phyloP scores from a whole-genome alignment of 1,140 invertebrate species.

The Macrocentrus cingulum region DNA sequence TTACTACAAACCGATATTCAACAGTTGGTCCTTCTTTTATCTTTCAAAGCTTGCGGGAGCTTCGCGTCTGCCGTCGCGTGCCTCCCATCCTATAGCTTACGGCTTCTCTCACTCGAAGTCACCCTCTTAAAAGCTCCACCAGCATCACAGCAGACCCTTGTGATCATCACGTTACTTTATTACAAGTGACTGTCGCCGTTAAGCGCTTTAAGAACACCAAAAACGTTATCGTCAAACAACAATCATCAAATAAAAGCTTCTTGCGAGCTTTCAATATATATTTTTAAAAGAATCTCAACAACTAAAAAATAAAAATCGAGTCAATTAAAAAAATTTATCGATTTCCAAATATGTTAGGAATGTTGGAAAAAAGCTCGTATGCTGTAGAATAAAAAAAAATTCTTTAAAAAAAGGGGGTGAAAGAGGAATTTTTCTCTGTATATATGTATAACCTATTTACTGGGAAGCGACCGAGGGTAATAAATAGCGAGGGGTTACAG shows the following conservation, averaged over 20 bases:
- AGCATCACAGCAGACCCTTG: not conserved
- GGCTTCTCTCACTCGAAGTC: constrained; percentile 10
- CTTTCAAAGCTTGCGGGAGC: constrained; percentile 42
- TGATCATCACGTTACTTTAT: constrained; percentile 1
- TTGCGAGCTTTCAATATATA: no score
- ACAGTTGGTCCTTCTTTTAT: constrained; percentile 61
- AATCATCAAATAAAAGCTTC: not conserved
- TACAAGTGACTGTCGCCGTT: not conserved
- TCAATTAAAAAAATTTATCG: not conserved
- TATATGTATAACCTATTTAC: constrained; percentile 58
- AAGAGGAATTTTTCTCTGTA: constrained; percentile 42
- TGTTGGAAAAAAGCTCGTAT: no score
- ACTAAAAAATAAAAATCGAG: not conserved
- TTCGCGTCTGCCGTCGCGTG: constrained; percentile 3
- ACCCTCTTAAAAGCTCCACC: not conserved
- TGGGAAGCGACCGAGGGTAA: constrained; percentile 57
- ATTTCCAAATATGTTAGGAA: not conserved
- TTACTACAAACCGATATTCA: constrained; percentile 52
- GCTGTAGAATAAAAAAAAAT: no score
- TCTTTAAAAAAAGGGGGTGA: not conserved
- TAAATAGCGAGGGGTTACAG: constrained; percentile 47
- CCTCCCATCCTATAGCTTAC: constrained; percentile 5
- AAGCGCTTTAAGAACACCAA: no score
- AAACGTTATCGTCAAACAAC: not conserved
- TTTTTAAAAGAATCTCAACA: no score